Evolutionary conservation across 2,888 invertebrate species (phyloP), one percentile per base, ranked within the genome.

Genomic region (Sesamia inferens): DNA sequence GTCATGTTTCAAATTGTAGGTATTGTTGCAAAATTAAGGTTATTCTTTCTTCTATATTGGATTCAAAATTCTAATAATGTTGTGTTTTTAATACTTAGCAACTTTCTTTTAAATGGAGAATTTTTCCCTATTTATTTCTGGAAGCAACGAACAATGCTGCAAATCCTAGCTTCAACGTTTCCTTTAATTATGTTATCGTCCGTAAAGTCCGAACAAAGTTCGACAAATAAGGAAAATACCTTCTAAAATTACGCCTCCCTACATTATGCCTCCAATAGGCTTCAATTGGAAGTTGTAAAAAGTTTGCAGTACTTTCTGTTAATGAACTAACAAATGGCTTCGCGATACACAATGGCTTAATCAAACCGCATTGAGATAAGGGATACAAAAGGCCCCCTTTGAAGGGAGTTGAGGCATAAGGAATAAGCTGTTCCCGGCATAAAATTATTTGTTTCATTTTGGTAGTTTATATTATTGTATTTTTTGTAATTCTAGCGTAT

Each of bases 291-390:
- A 79, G 71, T 82, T 86, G 78, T 80, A 82, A 86, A 85, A 86
- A 87, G 69, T 87, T 86, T 80, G 19, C 76, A 84, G 83, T 73
- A 83, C 82, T 82, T 85, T 86, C 84, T 85, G 82, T 85, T 90
- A 93, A 93, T 92, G 92, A 92, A 90, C 89, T 92, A 92, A 93
- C 92, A 92, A 93, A 94, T 92, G 93, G 90, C 90, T 92, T 91
- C 89, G 87, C 91, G 89, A 93, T 93, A 93, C 90, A 93, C 93
- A 93, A 93, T 93, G 91, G 90, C 92, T 94, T 93, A 92, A 94
- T 94, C 93, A 93, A 93, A 92, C 92, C 91, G 90, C 92, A 92
- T 93, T 92, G 91, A 92, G 94, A 94, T 94, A 94, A 93, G 89
- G 91, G 90, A 91, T 90, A 93, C 93, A 93, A 94, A 92, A 91